These are phyloP conservation scores for Clivina fossor DNA, from an alignment of 2,888 invertebrate genomes.

Conservation along the genomic window DNA sequence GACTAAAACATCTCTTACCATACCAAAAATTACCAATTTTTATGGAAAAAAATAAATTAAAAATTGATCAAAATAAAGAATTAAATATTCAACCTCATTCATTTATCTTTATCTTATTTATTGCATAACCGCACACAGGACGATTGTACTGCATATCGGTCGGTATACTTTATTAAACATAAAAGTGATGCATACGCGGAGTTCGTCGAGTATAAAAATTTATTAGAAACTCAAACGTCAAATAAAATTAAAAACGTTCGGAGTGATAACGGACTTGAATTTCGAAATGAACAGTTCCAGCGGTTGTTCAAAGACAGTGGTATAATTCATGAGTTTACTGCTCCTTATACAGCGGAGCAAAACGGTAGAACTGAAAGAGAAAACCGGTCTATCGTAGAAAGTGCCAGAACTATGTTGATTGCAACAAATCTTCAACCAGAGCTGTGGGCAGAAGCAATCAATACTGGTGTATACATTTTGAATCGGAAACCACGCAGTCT, in stretches of 20 bases:
- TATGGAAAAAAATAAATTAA: too few species aligned
- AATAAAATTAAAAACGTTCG: constrained; percentile 34
- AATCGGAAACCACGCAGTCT: constrained; percentile 37
- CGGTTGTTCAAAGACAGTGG: constrained; percentile 37
- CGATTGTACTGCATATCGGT: constrained; percentile 34
- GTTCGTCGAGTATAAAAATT: constrained; percentile 27
- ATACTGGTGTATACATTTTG: constrained; percentile 41
- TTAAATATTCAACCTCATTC: too few species aligned
- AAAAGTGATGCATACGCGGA: constrained; percentile 33
- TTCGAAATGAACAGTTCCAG: constrained; percentile 32
- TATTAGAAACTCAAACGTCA: constrained; percentile 31
- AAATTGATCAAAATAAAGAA: too few species aligned
- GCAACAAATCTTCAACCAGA: constrained; percentile 38
- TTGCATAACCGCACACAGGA: too few species aligned
- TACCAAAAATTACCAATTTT: too few species aligned
- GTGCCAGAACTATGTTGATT: constrained; percentile 43
- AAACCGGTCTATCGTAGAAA: constrained; percentile 44
- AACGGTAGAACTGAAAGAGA: constrained; percentile 45
- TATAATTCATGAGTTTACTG: constrained; percentile 39
- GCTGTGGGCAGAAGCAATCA: constrained; percentile 47
- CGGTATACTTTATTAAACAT: constrained; percentile 36
- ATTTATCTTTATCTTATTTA: too few species aligned
- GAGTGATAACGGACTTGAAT: constrained; percentile 41
- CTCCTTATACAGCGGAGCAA: constrained; percentile 39
- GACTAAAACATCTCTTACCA: too few species aligned